Conservation (phyloP, 2,888 invertebrate genomes). For the Ligdia adustata region DNA sequence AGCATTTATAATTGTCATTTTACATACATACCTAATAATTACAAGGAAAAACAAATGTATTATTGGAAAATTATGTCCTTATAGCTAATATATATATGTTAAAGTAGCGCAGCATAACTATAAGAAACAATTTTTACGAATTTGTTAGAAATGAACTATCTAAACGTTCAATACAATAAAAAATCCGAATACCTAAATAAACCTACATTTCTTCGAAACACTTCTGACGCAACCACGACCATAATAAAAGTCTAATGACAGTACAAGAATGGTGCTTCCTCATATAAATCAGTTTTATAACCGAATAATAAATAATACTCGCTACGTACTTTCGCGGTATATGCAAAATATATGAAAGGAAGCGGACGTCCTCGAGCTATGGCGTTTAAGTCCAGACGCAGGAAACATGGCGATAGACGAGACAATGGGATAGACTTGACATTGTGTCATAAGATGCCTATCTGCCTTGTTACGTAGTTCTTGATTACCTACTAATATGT, state of each 20-base stretch:
- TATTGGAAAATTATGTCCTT: too few relatives aligned
- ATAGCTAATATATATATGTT: too few relatives aligned
- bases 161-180: too few relatives aligned
- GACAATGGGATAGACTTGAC: conserved; percentile 57
- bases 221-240: conserved; percentile 19
- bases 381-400: conserved; percentile 54
- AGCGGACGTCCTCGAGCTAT: conserved; percentile 71
- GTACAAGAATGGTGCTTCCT: conserved; percentile 54
- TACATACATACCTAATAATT: too few relatives aligned
- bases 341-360: conserved; percentile 70
- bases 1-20: too few relatives aligned
- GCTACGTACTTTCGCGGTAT: conserved; percentile 53
- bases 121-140: too few relatives aligned
- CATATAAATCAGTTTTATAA: conserved; percentile 48
- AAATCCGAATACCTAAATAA: too few relatives aligned
- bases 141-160: too few relatives aligned
- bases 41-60: too few relatives aligned
- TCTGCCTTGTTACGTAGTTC: background rate
- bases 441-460: conserved; percentile 37
- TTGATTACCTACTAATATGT: background rate
- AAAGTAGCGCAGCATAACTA: too few relatives aligned
- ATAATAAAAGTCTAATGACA: conserved; percentile 30
- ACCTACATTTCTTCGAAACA: conserved; percentile 16
- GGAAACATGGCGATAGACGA: conserved; percentile 62
- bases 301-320: conserved; percentile 47